A percentile compares a stretch with the other conserved stretches of the same genome.
phyloP scores from a whole-genome alignment of 2,113 vertebrate species.

The Myanophis thanlyinensis region DNA sequence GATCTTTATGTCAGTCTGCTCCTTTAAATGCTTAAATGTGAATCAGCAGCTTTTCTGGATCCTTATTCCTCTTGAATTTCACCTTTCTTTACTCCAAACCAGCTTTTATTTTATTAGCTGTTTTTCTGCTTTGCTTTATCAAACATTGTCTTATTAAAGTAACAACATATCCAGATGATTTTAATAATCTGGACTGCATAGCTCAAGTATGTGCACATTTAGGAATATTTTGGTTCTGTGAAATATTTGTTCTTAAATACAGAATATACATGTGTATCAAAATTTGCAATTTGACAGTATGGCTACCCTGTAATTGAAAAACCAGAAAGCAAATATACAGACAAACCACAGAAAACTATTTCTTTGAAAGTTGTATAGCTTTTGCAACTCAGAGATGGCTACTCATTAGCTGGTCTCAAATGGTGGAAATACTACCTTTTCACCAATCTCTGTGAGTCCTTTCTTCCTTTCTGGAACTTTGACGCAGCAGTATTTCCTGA shows the following conservation, averaged over 20 bases:
- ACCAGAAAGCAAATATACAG: background rate
- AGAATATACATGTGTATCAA: background rate
- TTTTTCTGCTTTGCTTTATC: background rate
- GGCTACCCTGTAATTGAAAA: background rate
- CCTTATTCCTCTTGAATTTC: background rate
- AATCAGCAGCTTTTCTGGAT: background rate
- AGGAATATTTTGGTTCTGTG: background rate
- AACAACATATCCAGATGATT: background rate
- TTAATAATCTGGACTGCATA: background rate
- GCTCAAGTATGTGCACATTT: background rate
- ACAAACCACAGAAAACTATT: background rate
- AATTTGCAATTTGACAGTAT: background rate
- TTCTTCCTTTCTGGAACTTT: background rate
- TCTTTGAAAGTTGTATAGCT: background rate
- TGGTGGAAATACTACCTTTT: background rate
- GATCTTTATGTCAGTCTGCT: background rate
- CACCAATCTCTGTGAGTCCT: background rate
- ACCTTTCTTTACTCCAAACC: no score
- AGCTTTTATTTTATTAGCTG: background rate
- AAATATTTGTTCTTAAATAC: background rate
- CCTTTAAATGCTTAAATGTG: background rate
- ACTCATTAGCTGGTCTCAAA: background rate
- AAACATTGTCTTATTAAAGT: background rate
- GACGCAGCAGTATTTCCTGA: background rate
- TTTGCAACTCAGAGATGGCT: background rate